Percentiles rank a stretch among this genome's conserved stretches.
These are phyloP conservation scores for Neria commutata DNA, from an alignment of 2,888 invertebrate genomes.

Conservation along the genomic window DNA sequence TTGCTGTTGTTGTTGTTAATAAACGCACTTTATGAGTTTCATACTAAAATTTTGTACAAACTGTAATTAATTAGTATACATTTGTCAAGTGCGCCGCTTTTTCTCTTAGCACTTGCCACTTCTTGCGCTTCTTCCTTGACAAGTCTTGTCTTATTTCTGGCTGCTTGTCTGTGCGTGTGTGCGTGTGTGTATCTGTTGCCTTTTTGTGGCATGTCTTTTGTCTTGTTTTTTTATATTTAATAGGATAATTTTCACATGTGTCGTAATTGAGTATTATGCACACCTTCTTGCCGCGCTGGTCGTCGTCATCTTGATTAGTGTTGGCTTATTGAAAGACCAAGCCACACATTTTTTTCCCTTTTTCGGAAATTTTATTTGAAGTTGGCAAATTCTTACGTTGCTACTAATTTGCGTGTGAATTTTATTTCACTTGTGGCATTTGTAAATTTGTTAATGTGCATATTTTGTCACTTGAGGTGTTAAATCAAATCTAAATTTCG, in stretches of 20 bases:
- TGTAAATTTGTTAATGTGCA: constrained; percentile 49
- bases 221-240: constrained; percentile 40
- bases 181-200: constrained; percentile 28
- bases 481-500: too few relatives aligned
- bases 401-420: constrained; percentile 56
- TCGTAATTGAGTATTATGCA: constrained; percentile 44
- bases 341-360: constrained; percentile 25
- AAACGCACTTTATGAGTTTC: constrained; percentile 55
- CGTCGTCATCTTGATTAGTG: constrained; percentile 5
- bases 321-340: constrained; percentile 40
- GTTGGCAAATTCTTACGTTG: constrained; percentile 47
- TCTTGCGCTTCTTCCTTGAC: not conserved
- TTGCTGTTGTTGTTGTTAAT: constrained; percentile 33
- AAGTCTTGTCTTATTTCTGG: constrained; percentile 7
- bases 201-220: constrained; percentile 33
- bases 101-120: too few relatives aligned
- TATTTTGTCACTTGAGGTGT: constrained; percentile 43
- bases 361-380: constrained; percentile 10
- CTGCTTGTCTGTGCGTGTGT: constrained; percentile 13
- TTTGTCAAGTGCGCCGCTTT: constrained; percentile 60
- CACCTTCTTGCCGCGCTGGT: constrained; percentile 10
- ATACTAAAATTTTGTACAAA: constrained; percentile 62
- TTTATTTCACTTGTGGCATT: constrained; percentile 31
- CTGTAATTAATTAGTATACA: constrained; percentile 63
- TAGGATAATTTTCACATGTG: constrained; percentile 55